Base-by-base conservation (phyloP, 1,140 invertebrate genomes). In the Pentalonia nigronervosa region DNA sequence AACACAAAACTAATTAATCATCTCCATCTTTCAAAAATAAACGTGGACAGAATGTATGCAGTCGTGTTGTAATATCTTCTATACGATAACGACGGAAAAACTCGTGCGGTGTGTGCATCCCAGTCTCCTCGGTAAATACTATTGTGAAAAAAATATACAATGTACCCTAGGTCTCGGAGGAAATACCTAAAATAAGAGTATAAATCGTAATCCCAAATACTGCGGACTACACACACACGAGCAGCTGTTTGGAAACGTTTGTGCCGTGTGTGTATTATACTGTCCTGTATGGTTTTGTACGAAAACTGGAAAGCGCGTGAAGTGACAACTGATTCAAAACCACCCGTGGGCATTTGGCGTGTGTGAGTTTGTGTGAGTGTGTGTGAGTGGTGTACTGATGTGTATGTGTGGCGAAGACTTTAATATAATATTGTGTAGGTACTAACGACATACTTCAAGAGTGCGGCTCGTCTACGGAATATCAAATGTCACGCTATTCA, bases 211-310 rank as follows among this genome's bases (percentile, higher is more conserved):
- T 86, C 83, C 41, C 41, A 14, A 86, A 47, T 41, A 86, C 83
- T 86, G 41, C 7, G 6, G 47, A 86, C 41, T 9, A 86, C 81
- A 81, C 7, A 7, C 17, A 81, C n/a, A 84, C 83, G 83, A 86
- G 41, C 83, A 86, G 83, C 83, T 86, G 83, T 86, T 47, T 86
- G 41, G 83, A 86, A 41, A 83, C 81, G 81, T 83, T 34, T 41
- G 2, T 41, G 17, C 21, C 21, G 41, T 41, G 20, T 36, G 76
- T 81, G n/a, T 67, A 21, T 81, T 34, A 34, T 20, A 25, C 34
- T 36, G 34, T 36, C 20, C 36, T 25, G 81, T 36, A 83, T 67
- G 60, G 25, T n/a, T 60, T 25, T 84, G 21, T 41, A 45, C 36
- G 76, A 81, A 7, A 81, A 84, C 83, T 84, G 36, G 36, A 45